Percentiles rank a stretch among this genome's conserved stretches.
These are phyloP conservation scores for Turnix velox DNA, from an alignment of 2,113 vertebrate species.

Conservation along the genomic window DNA sequence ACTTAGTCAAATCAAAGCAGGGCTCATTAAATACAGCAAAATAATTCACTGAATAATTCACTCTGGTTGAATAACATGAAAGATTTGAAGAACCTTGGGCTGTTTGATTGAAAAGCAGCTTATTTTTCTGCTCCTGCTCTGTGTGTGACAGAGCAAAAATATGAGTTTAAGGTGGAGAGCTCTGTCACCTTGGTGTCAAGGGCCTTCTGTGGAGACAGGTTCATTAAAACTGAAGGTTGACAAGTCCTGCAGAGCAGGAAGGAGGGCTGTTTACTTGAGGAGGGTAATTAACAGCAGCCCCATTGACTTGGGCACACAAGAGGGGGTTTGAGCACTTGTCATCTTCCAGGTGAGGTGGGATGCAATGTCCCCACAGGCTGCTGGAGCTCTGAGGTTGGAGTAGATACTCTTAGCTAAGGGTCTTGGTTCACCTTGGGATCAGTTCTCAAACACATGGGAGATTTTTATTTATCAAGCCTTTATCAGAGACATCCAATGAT, in stretches of 20 bases:
- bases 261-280: rapidly evolving
- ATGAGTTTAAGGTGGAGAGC: not conserved
- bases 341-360: not conserved
- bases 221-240: not conserved
- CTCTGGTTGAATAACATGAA: not conserved
- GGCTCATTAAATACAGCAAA: constrained; percentile 54
- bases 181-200: not conserved
- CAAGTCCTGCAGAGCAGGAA: not conserved
- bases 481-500: too few species aligned
- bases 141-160: constrained; percentile 8
- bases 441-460: rapidly evolving
- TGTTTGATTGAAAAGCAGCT: constrained; percentile 48
- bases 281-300: not conserved
- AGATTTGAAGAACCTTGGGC: constrained; percentile 36
- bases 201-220: not conserved
- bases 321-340: not conserved
- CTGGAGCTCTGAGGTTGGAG: not conserved
- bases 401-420: not conserved
- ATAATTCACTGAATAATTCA: constrained; percentile 57
- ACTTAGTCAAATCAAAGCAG: not conserved
- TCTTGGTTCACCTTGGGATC: not conserved
- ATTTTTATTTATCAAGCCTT: not conserved
- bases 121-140: constrained; percentile 28
- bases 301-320: rapidly evolving
- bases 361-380: not conserved